A percentile compares a stretch with the other conserved stretches of the same genome.
Conservation (phyloP, 30 jellyfish, hydroid and myxozoan genomes). For the Hydra vulgaris region DNA sequence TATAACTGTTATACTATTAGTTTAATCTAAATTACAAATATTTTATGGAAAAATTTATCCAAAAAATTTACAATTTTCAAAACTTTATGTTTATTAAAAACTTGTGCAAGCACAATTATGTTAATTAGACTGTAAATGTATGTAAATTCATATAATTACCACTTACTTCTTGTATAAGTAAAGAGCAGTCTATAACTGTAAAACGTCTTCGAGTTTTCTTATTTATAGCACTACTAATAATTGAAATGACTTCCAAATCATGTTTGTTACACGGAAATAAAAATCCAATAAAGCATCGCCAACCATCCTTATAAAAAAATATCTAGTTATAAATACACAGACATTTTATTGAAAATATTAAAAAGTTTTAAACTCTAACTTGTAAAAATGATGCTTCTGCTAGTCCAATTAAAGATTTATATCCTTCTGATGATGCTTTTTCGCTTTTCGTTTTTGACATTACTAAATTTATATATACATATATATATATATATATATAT, state of each 20-base stretch:
- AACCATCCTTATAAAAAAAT: slow-evolving; percentile 38
- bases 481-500: too few species aligned
- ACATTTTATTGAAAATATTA: not conserved
- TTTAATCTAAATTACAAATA: too few species aligned
- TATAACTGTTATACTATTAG: too few species aligned
- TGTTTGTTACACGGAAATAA: slow-evolving; percentile 34
- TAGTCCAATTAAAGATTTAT: not conserved
- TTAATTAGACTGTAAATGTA: too few species aligned
- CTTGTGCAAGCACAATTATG: too few species aligned
- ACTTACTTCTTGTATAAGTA: slow-evolving; percentile 60
- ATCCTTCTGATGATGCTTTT: too few species aligned
- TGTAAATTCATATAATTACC: too few species aligned
- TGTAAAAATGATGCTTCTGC: not conserved
- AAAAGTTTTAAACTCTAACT: not conserved
- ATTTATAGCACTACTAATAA: slow-evolving; percentile 39
- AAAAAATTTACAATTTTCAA: too few species aligned
- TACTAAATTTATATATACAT: too few species aligned
- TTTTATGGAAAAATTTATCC: too few species aligned
- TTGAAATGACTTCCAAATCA: slow-evolving; percentile 23
- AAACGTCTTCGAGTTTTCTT: slow-evolving; percentile 53
- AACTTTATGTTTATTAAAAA: too few species aligned
- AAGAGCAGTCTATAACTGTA: slow-evolving; percentile 61
- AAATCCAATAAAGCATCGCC: slow-evolving; percentile 56
- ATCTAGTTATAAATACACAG: not conserved
- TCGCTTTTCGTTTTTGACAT: too few species aligned